phyloP scores from a whole-genome alignment of 2,113 vertebrate species.

The Caloenas nicobarica region DNA sequence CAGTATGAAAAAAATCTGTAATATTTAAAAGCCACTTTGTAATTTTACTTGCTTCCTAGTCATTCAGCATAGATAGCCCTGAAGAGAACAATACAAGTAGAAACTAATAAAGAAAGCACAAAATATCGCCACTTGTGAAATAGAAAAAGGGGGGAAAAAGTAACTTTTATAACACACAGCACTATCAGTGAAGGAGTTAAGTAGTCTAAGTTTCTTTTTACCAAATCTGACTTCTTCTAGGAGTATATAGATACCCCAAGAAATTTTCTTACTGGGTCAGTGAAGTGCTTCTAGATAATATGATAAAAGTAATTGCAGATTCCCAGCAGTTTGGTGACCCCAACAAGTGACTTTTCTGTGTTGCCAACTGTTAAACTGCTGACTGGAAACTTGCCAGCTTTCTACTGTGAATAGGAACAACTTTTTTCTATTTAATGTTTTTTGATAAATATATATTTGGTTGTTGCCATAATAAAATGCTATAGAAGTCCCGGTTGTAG shows the following conservation, averaged over 20 bases:
- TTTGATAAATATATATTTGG: slow-evolving; percentile 28
- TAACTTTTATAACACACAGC: not conserved
- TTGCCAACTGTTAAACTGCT: not conserved
- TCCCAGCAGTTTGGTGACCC: not conserved
- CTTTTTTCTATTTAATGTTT: slow-evolving; percentile 4
- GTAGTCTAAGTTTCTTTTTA: not conserved
- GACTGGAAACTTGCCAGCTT: not conserved
- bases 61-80: not conserved
- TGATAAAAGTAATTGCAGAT: not conserved
- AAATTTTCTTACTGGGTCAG: not conserved
- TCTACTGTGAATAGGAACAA: not conserved
- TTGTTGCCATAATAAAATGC: slow-evolving; percentile 43
- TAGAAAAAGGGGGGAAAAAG: not conserved
- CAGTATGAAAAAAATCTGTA: not conserved
- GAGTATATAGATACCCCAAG: not conserved
- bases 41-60: not conserved
- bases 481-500: not conserved
- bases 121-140: not conserved
- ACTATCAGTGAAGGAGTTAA: not conserved
- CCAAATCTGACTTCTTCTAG: not conserved
- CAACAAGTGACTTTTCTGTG: not conserved
- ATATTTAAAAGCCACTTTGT: not conserved
- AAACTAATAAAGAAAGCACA: not conserved
- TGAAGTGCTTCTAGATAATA: not conserved
- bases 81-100: not conserved